Percentiles rank a stretch among this genome's conserved stretches.
phyloP scores from a whole-genome alignment of 2,797 vertebrate genomes.

The Mionectes olivaceus region DNA sequence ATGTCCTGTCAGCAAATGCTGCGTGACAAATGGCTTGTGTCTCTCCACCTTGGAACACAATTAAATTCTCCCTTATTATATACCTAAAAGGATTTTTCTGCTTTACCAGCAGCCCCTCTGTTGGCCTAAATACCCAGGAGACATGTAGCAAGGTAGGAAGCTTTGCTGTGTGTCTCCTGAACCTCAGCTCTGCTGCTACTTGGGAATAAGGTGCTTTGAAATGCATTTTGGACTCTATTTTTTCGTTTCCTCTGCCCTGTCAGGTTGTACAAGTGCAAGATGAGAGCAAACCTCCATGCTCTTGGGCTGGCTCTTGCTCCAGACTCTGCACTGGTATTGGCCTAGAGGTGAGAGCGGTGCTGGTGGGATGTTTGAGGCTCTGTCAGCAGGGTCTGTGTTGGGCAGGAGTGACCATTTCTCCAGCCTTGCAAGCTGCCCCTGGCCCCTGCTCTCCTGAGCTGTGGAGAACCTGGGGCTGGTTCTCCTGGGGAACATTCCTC shows the following conservation, averaged over 20 bases:
- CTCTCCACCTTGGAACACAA: slow-evolving; percentile 2
- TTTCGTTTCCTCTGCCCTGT: neutral
- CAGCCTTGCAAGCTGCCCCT: fast-evolving
- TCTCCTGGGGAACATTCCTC: neutral
- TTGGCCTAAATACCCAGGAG: neutral
- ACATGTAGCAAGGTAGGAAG: fast-evolving
- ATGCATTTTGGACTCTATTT: neutral
- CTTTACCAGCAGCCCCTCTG: neutral
- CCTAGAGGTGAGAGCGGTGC: neutral
- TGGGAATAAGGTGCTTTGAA: neutral
- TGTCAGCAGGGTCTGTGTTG: fast-evolving
- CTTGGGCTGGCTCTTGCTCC: neutral
- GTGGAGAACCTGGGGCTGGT: neutral
- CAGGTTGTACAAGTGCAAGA: neutral
- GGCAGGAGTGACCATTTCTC: neutral
- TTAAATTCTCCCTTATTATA: slow-evolving; percentile 5
- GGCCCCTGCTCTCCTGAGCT: neutral
- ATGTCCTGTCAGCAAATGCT: neutral
- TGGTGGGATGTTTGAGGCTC: neutral
- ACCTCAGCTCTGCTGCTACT: neutral
- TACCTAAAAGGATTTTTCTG: neutral
- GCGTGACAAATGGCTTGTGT: slow-evolving; percentile 29
- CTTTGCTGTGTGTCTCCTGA: neutral
- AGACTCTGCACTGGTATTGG: fast-evolving
- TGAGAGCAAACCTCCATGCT: fast-evolving